Evolutionary conservation across 1,140 invertebrate genomes (phyloP), one percentile per base, ranked within the genome.

Genomic region (Druon quercuslanigerum): DNA sequence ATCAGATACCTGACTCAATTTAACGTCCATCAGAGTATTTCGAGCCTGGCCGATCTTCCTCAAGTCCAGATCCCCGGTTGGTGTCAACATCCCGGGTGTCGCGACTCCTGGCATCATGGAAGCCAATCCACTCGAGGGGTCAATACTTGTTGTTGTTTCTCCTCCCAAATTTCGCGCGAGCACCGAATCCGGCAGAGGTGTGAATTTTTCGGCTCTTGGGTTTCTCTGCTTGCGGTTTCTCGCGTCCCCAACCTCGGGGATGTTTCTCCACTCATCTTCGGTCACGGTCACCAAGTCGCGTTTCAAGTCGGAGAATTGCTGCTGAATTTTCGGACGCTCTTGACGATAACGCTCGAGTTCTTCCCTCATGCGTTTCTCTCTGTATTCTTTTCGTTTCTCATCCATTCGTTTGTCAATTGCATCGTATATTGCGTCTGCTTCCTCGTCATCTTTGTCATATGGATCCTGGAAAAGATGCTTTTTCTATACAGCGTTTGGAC

Each of bases 401-500:
- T 99, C 99, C 98, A 99, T 99, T 78, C 99, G 92, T 91, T 98
- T 98, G 88, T 99, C 99, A 87, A 99, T 98, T 13, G 96, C 97
- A 90, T 99, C 97, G 91, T 99, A 99, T 84, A 99, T 99, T 25
- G 96, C 96, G 94, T 99, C 99, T 12, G 99, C 99, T 93, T 99
- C 99, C 89, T 99, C 98, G 91, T 99, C 99, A 91, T 99, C 99
- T 94, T 99, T 99, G 87, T 99, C 99, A 92, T 99, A 99, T 1
- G 99, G 99, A 95, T 99, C 99, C 93, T 94, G 57, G 75, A 54
- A 56, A 74, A 51, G 50, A 71, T 50, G 7, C 11, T 9, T 46
- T 11, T 25, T 25, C 3, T 25, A 3, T 33, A 33, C 25, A 33
- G 25, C 2, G 25, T 2, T 33, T 33, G 25, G 25, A 3, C 5